Evolutionary conservation across 2,888 invertebrate genomes (phyloP).

Genomic region (Ornithoptera alexandrae): DNA sequence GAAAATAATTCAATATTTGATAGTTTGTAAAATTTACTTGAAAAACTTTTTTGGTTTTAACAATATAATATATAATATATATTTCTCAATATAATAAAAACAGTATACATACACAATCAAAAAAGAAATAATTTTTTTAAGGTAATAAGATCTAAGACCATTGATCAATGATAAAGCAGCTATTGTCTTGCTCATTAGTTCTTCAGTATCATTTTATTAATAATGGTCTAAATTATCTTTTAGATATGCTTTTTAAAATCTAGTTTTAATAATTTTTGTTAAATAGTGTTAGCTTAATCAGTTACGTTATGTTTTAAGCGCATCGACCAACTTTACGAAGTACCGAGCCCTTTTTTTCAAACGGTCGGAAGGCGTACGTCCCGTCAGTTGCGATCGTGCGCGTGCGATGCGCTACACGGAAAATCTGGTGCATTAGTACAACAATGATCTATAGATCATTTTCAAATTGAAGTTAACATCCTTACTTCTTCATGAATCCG

Average conservation of each 20-base stretch:
- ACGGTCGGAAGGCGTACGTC: constrained; percentile 53
- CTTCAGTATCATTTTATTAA: not conserved
- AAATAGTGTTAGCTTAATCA: not conserved
- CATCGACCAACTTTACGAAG: constrained; percentile 26
- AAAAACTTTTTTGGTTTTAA: no score
- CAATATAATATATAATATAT: no score
- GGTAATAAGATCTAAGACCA: not conserved
- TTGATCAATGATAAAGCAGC: not conserved
- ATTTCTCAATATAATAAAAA: not conserved
- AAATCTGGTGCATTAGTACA: constrained; percentile 4
- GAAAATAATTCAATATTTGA: constrained; percentile 18
- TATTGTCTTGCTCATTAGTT: not conserved
- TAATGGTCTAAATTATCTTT: not conserved
- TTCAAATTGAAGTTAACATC: not conserved
- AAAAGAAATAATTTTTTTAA: no score
- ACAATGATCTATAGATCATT: not conserved
- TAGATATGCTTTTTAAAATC: not conserved
- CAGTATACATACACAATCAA: not conserved
- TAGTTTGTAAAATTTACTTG: not conserved
- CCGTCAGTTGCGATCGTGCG: constrained; percentile 39
- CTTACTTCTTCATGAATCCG: not conserved
- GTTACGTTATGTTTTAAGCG: not conserved
- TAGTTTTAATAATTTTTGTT: not conserved
- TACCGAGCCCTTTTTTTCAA: constrained; percentile 58
- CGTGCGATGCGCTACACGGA: constrained; percentile 37